Evolutionary conservation across 2,113 vertebrate genomes (phyloP).

Genomic region (Myxocyprinus asiaticus): DNA sequence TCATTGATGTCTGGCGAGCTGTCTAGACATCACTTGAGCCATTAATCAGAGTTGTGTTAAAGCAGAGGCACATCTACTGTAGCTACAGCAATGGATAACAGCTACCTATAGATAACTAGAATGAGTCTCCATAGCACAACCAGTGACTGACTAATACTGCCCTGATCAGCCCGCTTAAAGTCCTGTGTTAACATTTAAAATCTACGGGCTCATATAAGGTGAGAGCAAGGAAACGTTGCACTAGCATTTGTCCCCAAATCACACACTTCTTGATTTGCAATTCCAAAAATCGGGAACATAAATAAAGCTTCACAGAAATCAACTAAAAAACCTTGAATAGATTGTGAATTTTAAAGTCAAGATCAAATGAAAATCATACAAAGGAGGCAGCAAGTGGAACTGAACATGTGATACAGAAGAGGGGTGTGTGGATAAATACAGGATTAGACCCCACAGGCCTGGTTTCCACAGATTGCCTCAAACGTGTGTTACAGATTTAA

Average conservation of each 20-base stretch:
- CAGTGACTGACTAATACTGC: conserved; percentile 61
- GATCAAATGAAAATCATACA: conserved; percentile 84
- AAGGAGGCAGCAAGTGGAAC: conserved; percentile 80
- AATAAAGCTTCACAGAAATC: conserved; percentile 74
- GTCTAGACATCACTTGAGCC: conserved; percentile 54
- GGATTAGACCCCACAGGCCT: conserved; percentile 82
- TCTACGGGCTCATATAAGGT: conserved; percentile 69
- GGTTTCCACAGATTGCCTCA: conserved; percentile 82
- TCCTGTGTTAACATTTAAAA: conserved; percentile 80
- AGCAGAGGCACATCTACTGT: conserved; percentile 47
- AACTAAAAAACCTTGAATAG: conserved; percentile 75
- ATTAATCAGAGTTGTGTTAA: conserved; percentile 49
- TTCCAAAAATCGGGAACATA: conserved; percentile 73
- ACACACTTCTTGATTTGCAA: conserved; percentile 72
- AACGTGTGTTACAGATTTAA: conserved; percentile 78
- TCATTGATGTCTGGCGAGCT: conserved; percentile 51
- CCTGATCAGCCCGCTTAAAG: conserved; percentile 72
- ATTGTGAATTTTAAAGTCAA: conserved; percentile 81
- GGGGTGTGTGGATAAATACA: conserved; percentile 76
- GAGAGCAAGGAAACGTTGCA: conserved; percentile 67
- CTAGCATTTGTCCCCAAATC: conserved; percentile 61
- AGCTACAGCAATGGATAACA: conserved; percentile 42
- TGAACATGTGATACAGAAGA: conserved; percentile 82
- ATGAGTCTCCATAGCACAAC: conserved; percentile 43
- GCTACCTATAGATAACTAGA: conserved; percentile 34